Evolutionary conservation across 2,888 invertebrate species (phyloP), one percentile per base, ranked within the genome.

Genomic region (Pristionchus fissidentatus): DNA sequence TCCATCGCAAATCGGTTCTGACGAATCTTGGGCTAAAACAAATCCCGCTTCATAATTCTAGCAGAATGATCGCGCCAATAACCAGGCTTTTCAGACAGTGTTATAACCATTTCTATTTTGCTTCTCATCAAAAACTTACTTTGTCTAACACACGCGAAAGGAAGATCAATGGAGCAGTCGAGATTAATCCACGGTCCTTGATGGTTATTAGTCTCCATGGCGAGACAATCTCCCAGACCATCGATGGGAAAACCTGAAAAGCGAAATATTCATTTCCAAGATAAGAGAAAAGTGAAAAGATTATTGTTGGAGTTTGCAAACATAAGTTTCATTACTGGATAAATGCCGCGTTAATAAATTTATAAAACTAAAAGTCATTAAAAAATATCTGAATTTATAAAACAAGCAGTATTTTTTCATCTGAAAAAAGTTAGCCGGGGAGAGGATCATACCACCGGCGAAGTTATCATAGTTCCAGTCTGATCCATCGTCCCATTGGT

Each of bases 401-500:
- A n/a, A n/a, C n/a, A n/a, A n/a, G n/a, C n/a, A n/a, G n/a, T n/a
- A n/a, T n/a, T n/a, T n/a, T n/a, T n/a, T n/a, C n/a, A n/a, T n/a
- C n/a, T n/a, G n/a, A n/a, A n/a, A n/a, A n/a, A n/a, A n/a, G n/a
- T n/a, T n/a, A n/a, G 15, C 22, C 8, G 4, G 4, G n/a, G 4
- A 55, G 22, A 15, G n/a, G n/a, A 19, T 55, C 55, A 22, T 4
- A 55, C 55, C 55, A 4, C 22, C 13, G 22, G 10, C 10, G 41
- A 66, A 66, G 41, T 66, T 41, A 3, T 66, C 41, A 41, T 38
- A 66, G 41, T 66, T 41, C 66, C 66, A 66, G 0, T 38, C 38
- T 22, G 66, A 66, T 66, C 66, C 66, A 22, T 66, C 66, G 41
- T 41, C 41, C 66, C 66, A 66, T 26, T n/a, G 19, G n/a, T n/a